Conservation (phyloP, 2,888 invertebrate genomes). For the Rapana venosa region DNA sequence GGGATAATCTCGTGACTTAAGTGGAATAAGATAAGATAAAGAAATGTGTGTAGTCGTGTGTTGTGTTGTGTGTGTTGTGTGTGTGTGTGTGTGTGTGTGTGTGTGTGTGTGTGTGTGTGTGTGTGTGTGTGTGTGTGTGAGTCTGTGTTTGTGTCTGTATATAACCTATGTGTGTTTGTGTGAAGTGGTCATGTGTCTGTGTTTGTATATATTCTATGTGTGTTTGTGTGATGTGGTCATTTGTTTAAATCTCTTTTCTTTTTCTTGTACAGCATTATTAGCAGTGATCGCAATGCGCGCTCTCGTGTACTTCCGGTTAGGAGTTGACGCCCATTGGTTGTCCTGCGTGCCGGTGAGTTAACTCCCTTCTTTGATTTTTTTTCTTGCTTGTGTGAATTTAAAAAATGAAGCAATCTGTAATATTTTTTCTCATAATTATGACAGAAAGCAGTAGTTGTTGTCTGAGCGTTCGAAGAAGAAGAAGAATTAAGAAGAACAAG, state of each 20-base stretch:
- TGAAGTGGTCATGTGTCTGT: no score
- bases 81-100: slow-evolving; percentile 4
- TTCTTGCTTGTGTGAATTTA: neutral
- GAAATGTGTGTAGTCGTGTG: neutral
- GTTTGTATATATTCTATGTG: neutral
- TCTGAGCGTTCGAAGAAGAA: no score
- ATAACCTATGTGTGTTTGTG: no score
- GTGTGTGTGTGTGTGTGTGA: slow-evolving; percentile 2
- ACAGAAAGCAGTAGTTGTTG: no score
- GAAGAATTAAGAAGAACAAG: no score
- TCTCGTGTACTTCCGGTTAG: slow-evolving; percentile 31
- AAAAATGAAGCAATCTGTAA: no score
- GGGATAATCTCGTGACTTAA: no score
- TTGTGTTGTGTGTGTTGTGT: neutral
- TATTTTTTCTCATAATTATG: no score
- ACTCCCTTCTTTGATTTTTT: neutral
- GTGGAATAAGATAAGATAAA: neutral
- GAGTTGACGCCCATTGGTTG: slow-evolving; percentile 31
- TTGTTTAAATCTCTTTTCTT: neutral
- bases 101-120: neutral
- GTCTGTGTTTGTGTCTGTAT: neutral
- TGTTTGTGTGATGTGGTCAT: neutral
- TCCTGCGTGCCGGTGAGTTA: slow-evolving; percentile 38
- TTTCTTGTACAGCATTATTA: slow-evolving; percentile 2
- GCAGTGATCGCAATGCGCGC: slow-evolving; percentile 29